Percentiles rank a stretch among this genome's conserved stretches.
Conservation (phyloP, 2,113 vertebrate genomes). For the Myanophis thanlyinensis region DNA sequence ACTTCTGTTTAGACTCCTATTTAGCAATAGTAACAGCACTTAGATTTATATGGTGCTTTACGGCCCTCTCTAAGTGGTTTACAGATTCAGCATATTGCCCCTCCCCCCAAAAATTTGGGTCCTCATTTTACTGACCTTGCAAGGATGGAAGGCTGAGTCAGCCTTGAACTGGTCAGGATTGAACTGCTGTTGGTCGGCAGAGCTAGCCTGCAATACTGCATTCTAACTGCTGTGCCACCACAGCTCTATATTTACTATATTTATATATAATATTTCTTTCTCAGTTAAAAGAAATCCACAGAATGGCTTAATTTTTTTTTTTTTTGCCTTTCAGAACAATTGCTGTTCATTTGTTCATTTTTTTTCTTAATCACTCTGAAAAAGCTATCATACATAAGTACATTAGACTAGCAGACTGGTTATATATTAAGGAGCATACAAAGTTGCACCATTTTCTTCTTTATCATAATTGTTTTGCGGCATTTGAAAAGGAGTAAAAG, state of each 20-base stretch:
- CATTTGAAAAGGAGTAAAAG: not conserved
- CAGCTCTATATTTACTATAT: not conserved
- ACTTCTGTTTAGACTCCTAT: not conserved
- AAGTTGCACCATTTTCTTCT: not conserved
- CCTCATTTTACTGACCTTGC: not conserved
- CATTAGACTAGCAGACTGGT: not conserved
- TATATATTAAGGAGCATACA: not conserved
- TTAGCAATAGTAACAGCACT: too few species aligned
- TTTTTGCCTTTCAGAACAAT: not conserved
- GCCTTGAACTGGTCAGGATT: not conserved
- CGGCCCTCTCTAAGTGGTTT: not conserved
- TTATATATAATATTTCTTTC: not conserved
- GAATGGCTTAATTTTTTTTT: not conserved
- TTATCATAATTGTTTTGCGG: not conserved
- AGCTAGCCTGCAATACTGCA: not conserved
- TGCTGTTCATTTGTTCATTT: not conserved
- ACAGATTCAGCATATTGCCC: not conserved
- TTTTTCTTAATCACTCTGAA: not conserved
- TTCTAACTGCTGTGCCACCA: not conserved
- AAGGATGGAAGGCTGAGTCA: not conserved
- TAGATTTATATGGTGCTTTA: too few species aligned
- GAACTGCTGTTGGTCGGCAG: not conserved
- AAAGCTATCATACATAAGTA: not conserved
- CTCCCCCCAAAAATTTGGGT: not conserved
- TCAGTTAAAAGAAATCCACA: not conserved